Conservation (phyloP, 2,888 invertebrate species). For the Dynastes maya region DNA sequence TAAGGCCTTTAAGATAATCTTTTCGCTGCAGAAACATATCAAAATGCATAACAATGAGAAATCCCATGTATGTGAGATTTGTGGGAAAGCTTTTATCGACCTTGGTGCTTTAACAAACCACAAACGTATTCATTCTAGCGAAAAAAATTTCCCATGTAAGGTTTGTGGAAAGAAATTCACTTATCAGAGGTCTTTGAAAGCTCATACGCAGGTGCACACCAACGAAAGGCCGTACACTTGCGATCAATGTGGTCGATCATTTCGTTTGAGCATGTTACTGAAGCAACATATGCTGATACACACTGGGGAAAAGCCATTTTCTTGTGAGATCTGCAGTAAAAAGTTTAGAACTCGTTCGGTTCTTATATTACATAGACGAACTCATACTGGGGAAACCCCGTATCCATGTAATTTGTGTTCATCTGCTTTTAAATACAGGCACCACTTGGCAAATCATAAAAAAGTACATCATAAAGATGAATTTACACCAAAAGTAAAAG, state of each 20-base stretch:
- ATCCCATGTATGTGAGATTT: not conserved
- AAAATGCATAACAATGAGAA: slow-evolving; percentile 5
- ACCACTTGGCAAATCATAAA: slow-evolving; percentile 14
- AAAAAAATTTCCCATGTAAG: slow-evolving; percentile 4
- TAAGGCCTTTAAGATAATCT: not conserved
- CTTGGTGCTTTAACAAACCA: not conserved
- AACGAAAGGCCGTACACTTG: not conserved
- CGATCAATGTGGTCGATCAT: not conserved
- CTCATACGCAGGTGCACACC: not conserved
- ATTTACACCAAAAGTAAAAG: not conserved
- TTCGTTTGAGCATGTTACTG: not conserved
- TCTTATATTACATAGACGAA: slow-evolving; percentile 20
- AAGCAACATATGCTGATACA: not conserved
- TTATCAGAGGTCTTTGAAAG: not conserved
- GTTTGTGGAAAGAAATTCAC: not conserved
- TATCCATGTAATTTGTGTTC: slow-evolving; percentile 3
- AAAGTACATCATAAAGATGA: slow-evolving; percentile 6
- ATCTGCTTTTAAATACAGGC: slow-evolving; percentile 2
- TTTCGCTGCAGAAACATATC: not conserved
- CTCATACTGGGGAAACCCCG: slow-evolving; percentile 20
- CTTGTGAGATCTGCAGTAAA: slow-evolving; percentile 21
- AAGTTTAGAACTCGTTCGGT: slow-evolving; percentile 5
- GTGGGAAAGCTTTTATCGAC: slow-evolving; percentile 18
- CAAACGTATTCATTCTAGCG: slow-evolving; percentile 3
- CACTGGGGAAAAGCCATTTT: slow-evolving; percentile 5